phyloP scores from a whole-genome alignment of 2,888 invertebrate species.

The Lamproptera curius region DNA sequence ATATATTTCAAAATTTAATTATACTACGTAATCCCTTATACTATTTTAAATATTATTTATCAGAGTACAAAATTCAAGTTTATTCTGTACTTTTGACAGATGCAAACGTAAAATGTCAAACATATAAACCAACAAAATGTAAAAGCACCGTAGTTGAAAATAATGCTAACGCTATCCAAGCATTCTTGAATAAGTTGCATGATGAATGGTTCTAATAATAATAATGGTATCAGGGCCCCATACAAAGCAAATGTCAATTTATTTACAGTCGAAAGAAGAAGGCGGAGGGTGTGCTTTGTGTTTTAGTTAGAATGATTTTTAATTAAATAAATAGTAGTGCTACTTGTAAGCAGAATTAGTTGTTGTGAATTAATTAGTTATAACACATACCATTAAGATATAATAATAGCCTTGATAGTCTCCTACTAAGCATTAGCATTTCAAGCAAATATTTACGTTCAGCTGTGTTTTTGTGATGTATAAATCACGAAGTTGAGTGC shows the following conservation, averaged over 20 bases:
- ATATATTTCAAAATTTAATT: no score
- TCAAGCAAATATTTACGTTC: conserved; percentile 24
- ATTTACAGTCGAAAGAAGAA: conserved; percentile 64
- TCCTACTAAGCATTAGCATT: conserved; percentile 22
- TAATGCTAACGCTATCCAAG: no score
- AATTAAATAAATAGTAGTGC: conserved; percentile 33
- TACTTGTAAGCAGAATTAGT: conserved; percentile 22
- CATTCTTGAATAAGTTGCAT: no score
- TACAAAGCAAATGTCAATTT: conserved; percentile 38
- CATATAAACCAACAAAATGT: conserved; percentile 6
- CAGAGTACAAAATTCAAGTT: no score
- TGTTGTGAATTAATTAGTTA: conserved; percentile 13
- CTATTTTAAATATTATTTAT: no score
- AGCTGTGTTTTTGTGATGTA: conserved; percentile 24
- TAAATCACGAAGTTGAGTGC: conserved; percentile 18
- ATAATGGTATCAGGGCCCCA: neutral
- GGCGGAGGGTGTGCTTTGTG: conserved; percentile 66
- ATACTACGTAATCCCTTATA: no score
- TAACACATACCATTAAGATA: conserved; percentile 10
- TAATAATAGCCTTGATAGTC: conserved; percentile 7
- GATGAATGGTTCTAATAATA: no score
- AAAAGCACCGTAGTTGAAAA: conserved; percentile 26
- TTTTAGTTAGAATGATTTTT: conserved; percentile 42
- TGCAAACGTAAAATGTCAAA: neutral
- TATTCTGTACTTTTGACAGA: conserved; percentile 8